Evolutionary conservation across 2,113 vertebrate species (phyloP).

Genomic region (Gnathonemus echidnorhynchus): DNA sequence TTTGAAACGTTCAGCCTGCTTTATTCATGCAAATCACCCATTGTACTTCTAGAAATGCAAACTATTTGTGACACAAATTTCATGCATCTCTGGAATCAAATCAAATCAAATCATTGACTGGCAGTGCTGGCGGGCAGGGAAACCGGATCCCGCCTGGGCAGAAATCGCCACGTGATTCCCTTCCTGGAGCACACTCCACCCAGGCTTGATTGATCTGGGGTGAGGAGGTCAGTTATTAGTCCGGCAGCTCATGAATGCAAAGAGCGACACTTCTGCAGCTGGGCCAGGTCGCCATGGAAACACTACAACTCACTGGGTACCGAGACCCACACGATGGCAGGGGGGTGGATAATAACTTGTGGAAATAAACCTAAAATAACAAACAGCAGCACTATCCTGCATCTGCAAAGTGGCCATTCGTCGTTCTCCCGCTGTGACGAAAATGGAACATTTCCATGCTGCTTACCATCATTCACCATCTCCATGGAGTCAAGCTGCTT

Average conservation of each 20-base stretch:
- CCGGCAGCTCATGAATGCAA: constrained; percentile 41
- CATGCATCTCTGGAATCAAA: neutral
- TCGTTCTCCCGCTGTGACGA: neutral
- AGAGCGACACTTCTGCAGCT: constrained; percentile 55
- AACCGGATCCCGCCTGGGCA: neutral
- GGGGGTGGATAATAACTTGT: neutral
- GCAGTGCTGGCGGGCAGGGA: neutral
- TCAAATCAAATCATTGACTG: constrained; percentile 11
- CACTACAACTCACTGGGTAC: constrained; percentile 45
- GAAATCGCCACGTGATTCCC: too few relatives aligned
- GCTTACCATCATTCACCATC: neutral
- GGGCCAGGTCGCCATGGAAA: constrained; percentile 60
- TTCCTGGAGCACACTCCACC: constrained; percentile 18
- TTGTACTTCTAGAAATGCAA: constrained; percentile 8
- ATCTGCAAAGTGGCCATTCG: neutral
- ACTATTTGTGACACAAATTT: neutral
- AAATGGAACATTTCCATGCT: constrained; percentile 1
- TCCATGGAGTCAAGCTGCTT: neutral
- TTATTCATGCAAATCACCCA: neutral
- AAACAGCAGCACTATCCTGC: neutral
- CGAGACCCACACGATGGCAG: constrained; percentile 28
- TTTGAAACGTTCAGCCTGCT: neutral
- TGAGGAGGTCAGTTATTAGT: constrained; percentile 59
- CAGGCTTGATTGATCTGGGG: constrained; percentile 51
- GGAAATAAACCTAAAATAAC: constrained; percentile 18